Base-by-base conservation (phyloP, 2,888 invertebrate species). In the Nezara viridula region DNA sequence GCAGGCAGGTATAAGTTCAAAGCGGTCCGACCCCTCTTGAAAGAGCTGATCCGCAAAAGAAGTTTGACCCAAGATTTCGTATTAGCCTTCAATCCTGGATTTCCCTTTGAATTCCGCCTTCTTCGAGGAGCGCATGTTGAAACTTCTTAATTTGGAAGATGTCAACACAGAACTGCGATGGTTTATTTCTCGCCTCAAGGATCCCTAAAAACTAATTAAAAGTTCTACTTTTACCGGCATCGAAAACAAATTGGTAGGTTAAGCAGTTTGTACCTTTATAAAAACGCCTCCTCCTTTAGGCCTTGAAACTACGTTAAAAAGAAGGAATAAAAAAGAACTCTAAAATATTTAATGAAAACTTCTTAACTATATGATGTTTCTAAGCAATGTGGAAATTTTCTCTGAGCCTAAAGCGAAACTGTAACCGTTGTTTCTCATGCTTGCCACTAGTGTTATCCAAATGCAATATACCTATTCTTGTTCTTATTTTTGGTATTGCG, bases 171-270 rank as follows among this genome's bases (percentile, higher is more conserved):
- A 47, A 40, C 81, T 81, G 40, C 44, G 44, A 81, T 44, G 44
- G 81, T 47, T 81, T 47, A 44, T 81, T 81, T 47, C 40, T 9
- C 81, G 40, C 40, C 44, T 81, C 81, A 81, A 73, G 66, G 37
- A 73, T 73, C 66, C 81, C 81, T 44, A 81, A 40, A 81, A 81
- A 47, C 81, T 47, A 81, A 81, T 81, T 44, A 81, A 81, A 81
- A 81, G 44, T 73, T 73, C 66, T 73, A 73, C 66, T 73, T 44
- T 81, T 81, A 47, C 44, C 24, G 44, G 44, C 81, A 24, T 81
- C 44, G 81, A 81, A 44, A 81, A 81, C 44, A 81, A 81, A 81
- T 81, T 37, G 81, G 81, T 44, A 44, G 40, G 44, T 81, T 21
- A 81, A 81, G 44, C 16, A 47, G 81, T 81, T 47, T n/a, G 66